Evolutionary conservation across 2,113 vertebrate species (phyloP), one percentile per base, ranked within the genome.

Genomic region (Tichodroma muraria): DNA sequence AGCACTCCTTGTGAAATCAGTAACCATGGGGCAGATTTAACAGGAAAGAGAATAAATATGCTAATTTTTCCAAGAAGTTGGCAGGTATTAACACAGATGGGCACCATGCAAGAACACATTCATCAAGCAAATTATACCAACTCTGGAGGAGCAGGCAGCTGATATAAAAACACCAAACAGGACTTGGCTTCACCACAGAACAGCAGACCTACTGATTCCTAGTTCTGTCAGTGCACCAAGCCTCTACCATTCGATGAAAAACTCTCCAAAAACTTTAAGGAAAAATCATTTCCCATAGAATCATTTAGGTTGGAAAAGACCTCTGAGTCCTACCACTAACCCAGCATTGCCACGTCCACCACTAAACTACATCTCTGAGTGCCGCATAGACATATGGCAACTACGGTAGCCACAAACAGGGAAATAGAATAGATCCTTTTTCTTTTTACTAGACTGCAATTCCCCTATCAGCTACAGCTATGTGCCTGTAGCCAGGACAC

Each of bases 41-140:
- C 19, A 64, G 44, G 56, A 50, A 71, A 47, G 47, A 90, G 72
- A 77, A 76, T 69, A 72, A 80, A 75, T 40, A 75, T 13, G n/a
- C 40, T 64, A 37, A 59, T 84, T 90, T 86, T 86, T 47, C 47
- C 40, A 81, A 90, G 89, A 59, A 95, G 60, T 54, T 89, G 93
- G 78, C 65, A 84, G 83, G 49, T 90, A 86, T 91, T 80, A 93
- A 57, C 77, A 81, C 79, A 95, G 88, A 88, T 80, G 81, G 92
- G 85, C 79, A 76, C 53, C 47, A 60, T 38, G 84, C 27, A 7
- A 90, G 75, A 94, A 73, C 42, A 60, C 50, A 84, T 92, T 88
- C 63, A 93, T 90, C 86, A 76, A 79, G 54, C n/a, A 75, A 94
- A 92, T 30, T 31, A 78, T 35, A 92, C 37, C 87, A 83, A 40